Base-by-base conservation (phyloP, 2,113 vertebrate genomes). In the Neopipo cinnamomea region DNA sequence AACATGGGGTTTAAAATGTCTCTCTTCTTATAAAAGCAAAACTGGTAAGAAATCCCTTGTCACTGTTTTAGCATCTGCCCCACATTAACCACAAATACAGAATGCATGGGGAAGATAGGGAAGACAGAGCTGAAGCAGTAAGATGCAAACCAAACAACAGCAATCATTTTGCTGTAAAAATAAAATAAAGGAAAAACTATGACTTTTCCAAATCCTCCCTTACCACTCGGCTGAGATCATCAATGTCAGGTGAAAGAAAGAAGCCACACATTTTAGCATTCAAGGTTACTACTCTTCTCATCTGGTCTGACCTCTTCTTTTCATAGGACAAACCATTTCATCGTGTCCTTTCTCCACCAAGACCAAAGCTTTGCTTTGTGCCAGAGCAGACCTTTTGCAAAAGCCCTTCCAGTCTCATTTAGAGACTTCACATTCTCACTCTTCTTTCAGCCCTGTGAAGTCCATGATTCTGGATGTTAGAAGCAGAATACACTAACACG, bases 251-350 rank as follows among this genome's bases (percentile, higher is more conserved):
- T 39, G 47, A 88, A 92, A 92, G 59, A 81, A 83, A 82, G 79
- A 35, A 88, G n/a, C 22, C 35, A 82, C 16, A 39, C 5, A 16
- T 89, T 84, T 75, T 25, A 91, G 30, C 59, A 61, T 90, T 63
- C 50, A 52, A 17, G 20, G 58, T 82, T 87, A 68, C n/a, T 16
- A 28, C 10, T 78, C 47, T 55, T 65, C 53, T 65, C 30, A 65
- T 81, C 84, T 76, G 53, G 8, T 52, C 61, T 96, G 91, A 87
- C 46, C 88, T 89, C 39, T 62, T 82, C 87, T 71, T 81, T 77
- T 62, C 79, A 87, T 3, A 35, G 33, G 24, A 35, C 41, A 89
- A 84, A 75, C 14, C 39, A 85, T 93, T 94, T 70, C 83, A 85
- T 74, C 0, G 0, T 35, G 52, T 84, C 62, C 62, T 85, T 92